These are phyloP conservation scores for Ferdinandea cuprea DNA, from an alignment of 2,888 invertebrate species.

Conservation along the genomic window DNA sequence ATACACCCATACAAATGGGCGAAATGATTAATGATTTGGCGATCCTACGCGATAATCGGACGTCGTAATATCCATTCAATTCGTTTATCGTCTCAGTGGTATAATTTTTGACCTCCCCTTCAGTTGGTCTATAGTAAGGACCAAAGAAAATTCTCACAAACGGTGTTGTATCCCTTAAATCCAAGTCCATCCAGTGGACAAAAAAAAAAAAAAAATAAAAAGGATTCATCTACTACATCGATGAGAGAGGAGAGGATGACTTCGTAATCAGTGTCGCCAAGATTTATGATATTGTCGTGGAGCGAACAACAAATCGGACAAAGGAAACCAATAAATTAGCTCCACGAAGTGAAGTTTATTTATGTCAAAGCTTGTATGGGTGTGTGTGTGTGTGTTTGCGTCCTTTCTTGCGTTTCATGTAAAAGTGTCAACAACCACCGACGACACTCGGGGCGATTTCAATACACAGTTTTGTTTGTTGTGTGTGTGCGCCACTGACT, in stretches of 20 bases:
- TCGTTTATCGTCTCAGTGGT: conserved; percentile 56
- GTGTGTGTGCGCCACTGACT: background rate
- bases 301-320: conserved; percentile 60
- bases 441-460: conserved; percentile 26
- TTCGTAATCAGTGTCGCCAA: conserved; percentile 70
- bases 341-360: conserved; percentile 58
- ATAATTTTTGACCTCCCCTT: background rate
- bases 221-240: conserved; percentile 49
- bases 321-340: conserved; percentile 71
- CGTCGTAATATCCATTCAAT: conserved; percentile 68
- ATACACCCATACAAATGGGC: conserved; percentile 4
- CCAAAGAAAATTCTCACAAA: conserved; percentile 8
- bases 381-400: background rate
- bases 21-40: conserved; percentile 66
- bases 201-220: conserved; percentile 5
- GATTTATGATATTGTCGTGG: conserved; percentile 68
- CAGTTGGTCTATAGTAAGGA: conserved; percentile 4
- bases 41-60: conserved; percentile 68
- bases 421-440: background rate
- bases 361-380: conserved; percentile 32
- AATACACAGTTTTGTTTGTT: conserved; percentile 62
- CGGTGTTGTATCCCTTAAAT: background rate
- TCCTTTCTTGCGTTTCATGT: background rate
- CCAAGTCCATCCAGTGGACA: background rate
- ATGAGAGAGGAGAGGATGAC: conserved; percentile 47